Base-by-base conservation (phyloP, 1,140 invertebrate species). In the Anoplolepis gracilipes region DNA sequence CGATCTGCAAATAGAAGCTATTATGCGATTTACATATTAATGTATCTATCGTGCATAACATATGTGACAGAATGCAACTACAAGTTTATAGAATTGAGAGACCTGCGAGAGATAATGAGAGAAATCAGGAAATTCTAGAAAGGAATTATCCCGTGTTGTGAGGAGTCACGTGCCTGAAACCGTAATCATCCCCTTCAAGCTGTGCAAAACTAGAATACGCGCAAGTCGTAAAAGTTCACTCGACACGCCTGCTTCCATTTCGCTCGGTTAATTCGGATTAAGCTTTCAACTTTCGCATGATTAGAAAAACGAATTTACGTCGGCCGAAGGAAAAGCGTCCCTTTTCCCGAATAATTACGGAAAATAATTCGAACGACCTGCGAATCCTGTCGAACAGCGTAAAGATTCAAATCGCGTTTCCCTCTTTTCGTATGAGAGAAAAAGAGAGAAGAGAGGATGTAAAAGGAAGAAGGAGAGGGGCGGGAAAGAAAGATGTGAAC, bases 61-160 rank as follows among this genome's bases (percentile, higher is more conserved):
- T 25, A 16, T 65, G 25, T 61, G 16, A 13, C n/a, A n/a, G n/a
- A n/a, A n/a, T 8, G 8, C n/a, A 55, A 36, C 5, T 62, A 10
- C 33, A 49, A 49, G 8, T 25, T n/a, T 33, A 11, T 46, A 49
- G 36, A 73, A 72, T 53, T 46, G 11, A 22, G 22, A 62, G 25
- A 3, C 22, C 42, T 10, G 61, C 28, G 5, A 61, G 1, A 61
- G 49, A 53, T 19, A 65, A 39, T 49, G 39, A 19, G 61, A 55
- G 79, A 25, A 69, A 33, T 22, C 22, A n/a, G 57, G 64, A 62
- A 88, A 77, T 42, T 70, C 65, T 72, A 77, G 87, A 72, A 75
- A 65, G 76, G 65, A 86, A 28, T 64, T 76, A 65, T n/a, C 13
- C 53, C 16, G 57, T 46, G 67, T 42, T 42, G 49, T 42, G 61